Percentiles rank a stretch among this genome's conserved stretches.
Conservation (phyloP, 2,113 vertebrate species). For the Dicerorhinus sumatrensis region DNA sequence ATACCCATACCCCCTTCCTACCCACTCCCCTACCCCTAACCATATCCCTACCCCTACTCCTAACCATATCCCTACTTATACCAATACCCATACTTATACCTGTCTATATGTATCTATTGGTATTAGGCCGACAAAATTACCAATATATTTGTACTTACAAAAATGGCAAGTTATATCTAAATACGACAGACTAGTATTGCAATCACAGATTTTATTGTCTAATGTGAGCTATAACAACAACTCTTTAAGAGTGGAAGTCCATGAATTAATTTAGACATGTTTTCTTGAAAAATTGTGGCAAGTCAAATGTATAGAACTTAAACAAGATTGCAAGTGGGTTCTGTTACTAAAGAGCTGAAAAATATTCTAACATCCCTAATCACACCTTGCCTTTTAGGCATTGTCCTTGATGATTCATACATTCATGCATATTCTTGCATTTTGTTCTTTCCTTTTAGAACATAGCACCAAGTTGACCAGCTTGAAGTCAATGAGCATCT, state of each 20-base stretch:
- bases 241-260: not conserved
- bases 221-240: not conserved
- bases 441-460: slow-evolving; percentile 56
- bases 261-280: not conserved
- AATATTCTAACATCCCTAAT: slow-evolving; percentile 1
- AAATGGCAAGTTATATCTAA: not conserved
- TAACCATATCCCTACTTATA: not conserved
- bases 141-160: not conserved
- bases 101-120: not conserved
- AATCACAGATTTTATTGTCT: slow-evolving; percentile 11
- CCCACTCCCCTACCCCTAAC: too few species aligned
- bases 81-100: not conserved
- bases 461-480: slow-evolving; percentile 58
- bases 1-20: not conserved
- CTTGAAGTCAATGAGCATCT: slow-evolving; percentile 76
- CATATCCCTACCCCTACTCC: not conserved
- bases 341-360: slow-evolving; percentile 32
- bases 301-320: slow-evolving; percentile 34
- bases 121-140: not conserved
- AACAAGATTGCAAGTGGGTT: not conserved
- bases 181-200: not conserved
- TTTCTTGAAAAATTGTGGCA: slow-evolving; percentile 27
- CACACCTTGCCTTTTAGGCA: slow-evolving; percentile 33
- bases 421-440: slow-evolving; percentile 30
- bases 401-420: not conserved